Evolutionary conservation across 92 coral and sea anemone species (phyloP).

Genomic region (Siderastrea radians): DNA sequence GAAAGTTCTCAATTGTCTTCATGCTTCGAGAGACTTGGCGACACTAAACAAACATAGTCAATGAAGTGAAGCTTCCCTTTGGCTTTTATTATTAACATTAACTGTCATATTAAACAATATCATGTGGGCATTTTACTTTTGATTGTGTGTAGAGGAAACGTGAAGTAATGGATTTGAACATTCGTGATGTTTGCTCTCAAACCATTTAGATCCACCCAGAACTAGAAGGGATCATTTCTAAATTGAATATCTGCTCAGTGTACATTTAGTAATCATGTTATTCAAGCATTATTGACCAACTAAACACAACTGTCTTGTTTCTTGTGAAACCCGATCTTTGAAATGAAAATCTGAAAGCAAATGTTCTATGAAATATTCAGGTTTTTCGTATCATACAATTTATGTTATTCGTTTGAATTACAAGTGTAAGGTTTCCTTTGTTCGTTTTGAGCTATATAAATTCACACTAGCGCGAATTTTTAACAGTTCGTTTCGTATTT

Average conservation of each 20-base stretch:
- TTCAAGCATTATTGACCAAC: not conserved
- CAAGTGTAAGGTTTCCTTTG: not conserved
- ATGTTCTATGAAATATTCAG: constrained; percentile 29
- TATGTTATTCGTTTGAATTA: not conserved
- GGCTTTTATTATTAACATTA: constrained; percentile 40
- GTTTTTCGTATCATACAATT: not conserved
- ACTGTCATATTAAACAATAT: constrained; percentile 46
- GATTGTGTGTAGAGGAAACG: constrained; percentile 29
- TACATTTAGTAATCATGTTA: not conserved
- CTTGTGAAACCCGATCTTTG: constrained; percentile 11
- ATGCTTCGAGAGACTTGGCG: constrained; percentile 46
- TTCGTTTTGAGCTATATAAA: not conserved
- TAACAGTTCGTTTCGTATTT: not conserved
- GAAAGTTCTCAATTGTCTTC: not conserved
- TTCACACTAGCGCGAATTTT: not conserved
- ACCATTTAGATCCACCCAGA: not conserved
- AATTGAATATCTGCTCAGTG: not conserved
- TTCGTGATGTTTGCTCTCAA: not conserved
- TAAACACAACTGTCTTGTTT: not conserved
- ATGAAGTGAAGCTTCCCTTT: constrained; percentile 26
- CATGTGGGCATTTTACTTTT: constrained; percentile 22
- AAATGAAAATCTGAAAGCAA: not conserved
- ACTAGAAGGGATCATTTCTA: not conserved
- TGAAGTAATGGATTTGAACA: constrained; percentile 41
- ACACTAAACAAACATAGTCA: constrained; percentile 53